Evolutionary conservation across 2,888 invertebrate species (phyloP), one percentile per base, ranked within the genome.

Genomic region (Scaeva pyrastri): DNA sequence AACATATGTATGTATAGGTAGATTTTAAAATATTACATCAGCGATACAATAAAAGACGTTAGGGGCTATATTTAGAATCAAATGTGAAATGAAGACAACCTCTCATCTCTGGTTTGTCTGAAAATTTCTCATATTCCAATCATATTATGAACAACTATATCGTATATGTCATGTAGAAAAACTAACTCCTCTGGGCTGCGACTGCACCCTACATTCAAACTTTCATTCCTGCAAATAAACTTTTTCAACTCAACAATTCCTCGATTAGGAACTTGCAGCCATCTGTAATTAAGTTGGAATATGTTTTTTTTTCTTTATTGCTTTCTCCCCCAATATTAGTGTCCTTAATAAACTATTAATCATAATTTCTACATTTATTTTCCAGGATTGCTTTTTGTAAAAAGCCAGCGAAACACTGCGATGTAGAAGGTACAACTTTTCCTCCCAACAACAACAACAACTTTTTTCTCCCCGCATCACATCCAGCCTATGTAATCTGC

Each of bases 311-410:
- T 56, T 58, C 3, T 62, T 43, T 7, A 1, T 64, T 31, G 0
- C 23, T 31, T 31, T 31, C 41, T 16, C 55, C 56, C 68, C 73
- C 55, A 26, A 41, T 16, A 16, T 75, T 64, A 64, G 26, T 76
- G 70, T 43, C 70, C 79, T 80, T 85, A 76, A 76, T 80, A 72
- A 85, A 85, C 80, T 80, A 80, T 85, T 85, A 76, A 80, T 72
- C 60, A 72, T 39, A 50, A 45, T 62, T 41, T 56, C 75, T 55
- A 76, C 64, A 56, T 64, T 31, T 11, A 43, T 41, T 73, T 77
- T 68, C 72, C 41, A 41, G 36, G 26, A 52, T 23, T 23, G 5
- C 50, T 50, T 23, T 23, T 12, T 11, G 16, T 26, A 16, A 14
- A 6, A 48, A 71, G n/a, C n/a, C n/a, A n/a, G n/a, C n/a, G 75